Percentiles rank a stretch among this genome's conserved stretches.
Evolutionary conservation across 1,140 invertebrate species (phyloP).

Genomic region (Hypothenemus hampei): DNA sequence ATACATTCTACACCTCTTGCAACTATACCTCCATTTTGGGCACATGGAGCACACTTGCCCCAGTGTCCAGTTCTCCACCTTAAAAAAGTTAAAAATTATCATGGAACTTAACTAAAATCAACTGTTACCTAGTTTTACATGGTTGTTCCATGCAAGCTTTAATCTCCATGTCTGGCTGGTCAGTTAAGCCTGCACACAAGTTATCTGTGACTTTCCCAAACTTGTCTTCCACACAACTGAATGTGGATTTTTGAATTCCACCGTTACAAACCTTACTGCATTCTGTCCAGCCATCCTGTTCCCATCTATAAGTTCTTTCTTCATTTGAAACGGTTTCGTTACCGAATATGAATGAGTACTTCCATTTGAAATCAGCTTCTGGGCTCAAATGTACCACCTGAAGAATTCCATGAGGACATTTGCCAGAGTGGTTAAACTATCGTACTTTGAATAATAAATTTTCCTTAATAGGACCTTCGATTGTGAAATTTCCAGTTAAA

Average conservation of each 20-base stretch:
- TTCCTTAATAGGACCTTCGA: conserved; percentile 6
- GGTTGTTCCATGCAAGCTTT: conserved; percentile 8
- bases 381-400: background rate
- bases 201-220: background rate
- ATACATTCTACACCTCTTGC: conserved; percentile 1
- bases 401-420: no score
- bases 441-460: background rate
- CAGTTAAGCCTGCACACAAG: background rate
- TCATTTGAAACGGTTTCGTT: conserved; percentile 6
- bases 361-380: conserved; percentile 4
- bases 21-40: background rate
- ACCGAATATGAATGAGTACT: conserved; percentile 2
- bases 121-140: conserved; percentile 8
- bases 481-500: conserved; percentile 3
- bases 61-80: conserved; percentile 3
- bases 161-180: conserved; percentile 4
- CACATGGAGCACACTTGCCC: background rate
- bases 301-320: conserved; percentile 5
- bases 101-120: background rate
- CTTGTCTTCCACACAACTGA: conserved; percentile 9
- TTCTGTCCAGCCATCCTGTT: conserved; percentile 8
- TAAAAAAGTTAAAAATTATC: background rate
- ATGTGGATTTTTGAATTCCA: conserved; percentile 3
- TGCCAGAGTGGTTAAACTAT: no score
- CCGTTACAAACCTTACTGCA: conserved; percentile 2